Base-by-base conservation (phyloP, 2,113 vertebrate species). In the Coturnix japonica region DNA sequence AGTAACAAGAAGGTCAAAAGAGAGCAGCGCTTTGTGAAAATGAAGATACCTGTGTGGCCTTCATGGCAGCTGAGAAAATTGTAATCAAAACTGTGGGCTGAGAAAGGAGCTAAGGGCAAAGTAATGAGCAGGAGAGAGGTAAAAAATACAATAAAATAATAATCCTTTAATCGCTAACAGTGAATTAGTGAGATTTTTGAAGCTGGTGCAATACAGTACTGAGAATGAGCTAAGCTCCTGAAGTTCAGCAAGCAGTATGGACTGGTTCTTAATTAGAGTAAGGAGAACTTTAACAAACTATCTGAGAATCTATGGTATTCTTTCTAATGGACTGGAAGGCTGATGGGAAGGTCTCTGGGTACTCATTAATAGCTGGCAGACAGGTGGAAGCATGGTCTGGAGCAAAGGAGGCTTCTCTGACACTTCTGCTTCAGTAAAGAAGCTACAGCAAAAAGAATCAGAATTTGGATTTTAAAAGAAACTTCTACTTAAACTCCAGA, bases 361-460 rank as follows among this genome's bases (percentile, higher is more conserved):
- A 11, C 69, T 71, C 39, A 25, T 30, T 72, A 53, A 19, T 9
- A 60, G 23, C 7, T 81, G 44, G 7, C 28, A 65, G 51, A 6
- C 39, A 64, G 31, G 4, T 33, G 33, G 31, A 37, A 41, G 28
- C 2, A 8, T 2, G 1, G 9, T 17, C 26, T 23, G 5, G 13
- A 41, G 22, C 0, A 1, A 10, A 11, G 56, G 44, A 51, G 75
- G 51, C 16, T 0, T 0, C 44, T 33, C 20, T 1, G 1, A 44
- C 3, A 25, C 56, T 81, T 61, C 41, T 90, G 23, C 41, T 79
- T 20, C 39, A 53, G 47, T 39, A 41, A 37, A 66, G 53, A 22
- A 30, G 10, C 23, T 75, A 23, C 3, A 3, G 33, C 30, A 49
- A 30, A 74, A 81, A 74, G 19, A 78, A 59, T 18, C 60, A 79